Evolutionary conservation across 1,140 invertebrate genomes (phyloP).

Genomic region (Zaprionus inermis): DNA sequence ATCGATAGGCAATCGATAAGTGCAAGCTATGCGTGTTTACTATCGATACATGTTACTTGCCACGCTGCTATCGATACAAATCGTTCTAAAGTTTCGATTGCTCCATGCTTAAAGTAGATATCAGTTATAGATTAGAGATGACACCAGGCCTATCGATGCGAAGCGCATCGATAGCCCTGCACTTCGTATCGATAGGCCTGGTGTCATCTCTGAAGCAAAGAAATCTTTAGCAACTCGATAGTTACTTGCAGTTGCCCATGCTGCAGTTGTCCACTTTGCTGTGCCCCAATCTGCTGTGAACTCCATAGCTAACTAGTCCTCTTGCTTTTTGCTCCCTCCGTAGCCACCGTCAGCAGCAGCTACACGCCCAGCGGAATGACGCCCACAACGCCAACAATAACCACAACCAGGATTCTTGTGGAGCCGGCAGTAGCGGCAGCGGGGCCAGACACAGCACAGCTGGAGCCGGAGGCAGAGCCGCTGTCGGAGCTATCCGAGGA

Average conservation of each 20-base stretch:
- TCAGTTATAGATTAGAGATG: no score
- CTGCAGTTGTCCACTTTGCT: neutral
- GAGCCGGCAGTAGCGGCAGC: neutral
- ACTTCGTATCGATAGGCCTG: no score
- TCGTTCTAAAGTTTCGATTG: no score
- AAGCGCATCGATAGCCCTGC: no score
- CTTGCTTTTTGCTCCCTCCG: neutral
- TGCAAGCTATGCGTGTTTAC: no score
- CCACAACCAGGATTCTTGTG: slow-evolving; percentile 7
- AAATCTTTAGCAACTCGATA: neutral
- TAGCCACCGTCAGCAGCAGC: slow-evolving; percentile 8
- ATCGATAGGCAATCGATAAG: no score
- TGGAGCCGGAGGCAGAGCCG: slow-evolving; percentile 2
- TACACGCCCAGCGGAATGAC: slow-evolving; percentile 45
- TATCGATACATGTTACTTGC: no score
- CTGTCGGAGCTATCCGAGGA: slow-evolving; percentile 16
- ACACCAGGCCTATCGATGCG: no score
- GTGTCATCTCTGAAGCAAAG: neutral
- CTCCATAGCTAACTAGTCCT: neutral
- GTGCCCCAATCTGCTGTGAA: neutral
- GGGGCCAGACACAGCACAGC: slow-evolving; percentile 10
- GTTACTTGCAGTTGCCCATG: neutral
- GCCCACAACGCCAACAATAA: slow-evolving; percentile 56
- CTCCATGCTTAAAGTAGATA: no score
- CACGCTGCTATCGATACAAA: no score